Evolutionary conservation across 2,797 vertebrate species (phyloP), one percentile per base, ranked within the genome.

Genomic region (Cuculus canorus): DNA sequence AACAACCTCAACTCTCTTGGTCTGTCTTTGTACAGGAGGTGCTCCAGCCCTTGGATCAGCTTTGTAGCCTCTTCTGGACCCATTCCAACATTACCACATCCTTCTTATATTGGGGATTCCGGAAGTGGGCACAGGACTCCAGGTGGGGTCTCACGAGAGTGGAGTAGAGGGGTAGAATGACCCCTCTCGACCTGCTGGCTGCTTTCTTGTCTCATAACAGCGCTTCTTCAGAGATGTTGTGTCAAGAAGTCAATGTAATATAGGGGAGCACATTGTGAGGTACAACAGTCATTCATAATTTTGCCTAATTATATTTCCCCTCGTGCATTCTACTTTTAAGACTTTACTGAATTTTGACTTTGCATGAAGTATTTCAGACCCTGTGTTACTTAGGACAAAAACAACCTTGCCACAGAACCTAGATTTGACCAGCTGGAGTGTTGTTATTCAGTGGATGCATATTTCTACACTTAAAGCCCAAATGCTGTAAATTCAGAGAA

Each of bases 181-280:
- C 35, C 35, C 35, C 35, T 35, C 35, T 35, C 9, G 35, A 35
- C 35, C 35, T 35, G 35, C 35, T 35, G 35, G 68, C 56, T 54
- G 19, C 10, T 1, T 12, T 54, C 54, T 50, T 15, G 13, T 37
- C 71, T 56, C 27, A 1, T 22, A 37, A 5, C 32, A 22, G 15
- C 37, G 47, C 41, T 5, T 28, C 54, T 54, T 22, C 45, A 17
- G 54, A n/a, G 82, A 7, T 41, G 52, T 16, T 19, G 35, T 8
- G 2, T 24, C 27, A 13, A 48, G 59, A 3, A 63, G 25, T 22
- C 10, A 4, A 7, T 6, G 70, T 10, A 28, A 12, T 0, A 0
- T 3, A 24, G 32, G 32, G 10, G 11, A 68, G 9, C 68, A 15
- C 25, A 2, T 1, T 7, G 17, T 14, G 18, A 45, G 15, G 30